Conservation (phyloP, 2,797 vertebrate genomes). For the Carduelis carduelis region DNA sequence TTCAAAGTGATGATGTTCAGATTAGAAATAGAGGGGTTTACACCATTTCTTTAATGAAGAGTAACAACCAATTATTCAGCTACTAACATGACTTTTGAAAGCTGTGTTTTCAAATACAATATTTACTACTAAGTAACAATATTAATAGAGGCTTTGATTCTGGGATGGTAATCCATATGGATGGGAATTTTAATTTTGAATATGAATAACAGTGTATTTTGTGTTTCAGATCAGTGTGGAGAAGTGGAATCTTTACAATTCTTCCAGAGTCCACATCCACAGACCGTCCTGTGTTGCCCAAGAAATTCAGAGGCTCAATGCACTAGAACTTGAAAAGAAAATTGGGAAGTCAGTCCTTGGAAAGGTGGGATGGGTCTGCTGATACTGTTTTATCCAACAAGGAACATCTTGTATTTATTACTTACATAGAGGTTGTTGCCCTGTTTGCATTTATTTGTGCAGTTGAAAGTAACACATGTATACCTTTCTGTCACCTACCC, state of each 20-base stretch:
- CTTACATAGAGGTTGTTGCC: not conserved
- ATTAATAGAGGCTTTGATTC: not conserved
- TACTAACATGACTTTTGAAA: not conserved
- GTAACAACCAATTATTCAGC: not conserved
- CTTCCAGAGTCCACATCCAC: conserved; percentile 87
- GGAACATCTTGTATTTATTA: not conserved
- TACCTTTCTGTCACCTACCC: not conserved
- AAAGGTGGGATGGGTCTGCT: conserved; percentile 78
- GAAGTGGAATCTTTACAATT: conserved; percentile 92
- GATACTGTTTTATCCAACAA: not conserved
- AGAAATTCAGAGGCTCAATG: conserved; percentile 89
- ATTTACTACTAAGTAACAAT: not conserved
- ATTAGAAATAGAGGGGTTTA: not conserved
- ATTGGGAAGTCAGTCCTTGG: conserved; percentile 94
- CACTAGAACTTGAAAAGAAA: conserved; percentile 85
- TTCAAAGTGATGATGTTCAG: not conserved
- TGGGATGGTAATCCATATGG: not conserved
- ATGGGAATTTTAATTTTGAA: not conserved
- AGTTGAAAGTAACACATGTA: not conserved
- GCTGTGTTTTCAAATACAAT: not conserved
- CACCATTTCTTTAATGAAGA: not conserved
- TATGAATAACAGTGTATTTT: not conserved
- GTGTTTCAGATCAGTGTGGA: conserved; percentile 85
- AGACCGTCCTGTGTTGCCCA: conserved; percentile 89
- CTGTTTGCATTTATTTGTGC: not conserved